Base-by-base conservation (phyloP, 2,797 vertebrate species). In the Todus mexicanus region DNA sequence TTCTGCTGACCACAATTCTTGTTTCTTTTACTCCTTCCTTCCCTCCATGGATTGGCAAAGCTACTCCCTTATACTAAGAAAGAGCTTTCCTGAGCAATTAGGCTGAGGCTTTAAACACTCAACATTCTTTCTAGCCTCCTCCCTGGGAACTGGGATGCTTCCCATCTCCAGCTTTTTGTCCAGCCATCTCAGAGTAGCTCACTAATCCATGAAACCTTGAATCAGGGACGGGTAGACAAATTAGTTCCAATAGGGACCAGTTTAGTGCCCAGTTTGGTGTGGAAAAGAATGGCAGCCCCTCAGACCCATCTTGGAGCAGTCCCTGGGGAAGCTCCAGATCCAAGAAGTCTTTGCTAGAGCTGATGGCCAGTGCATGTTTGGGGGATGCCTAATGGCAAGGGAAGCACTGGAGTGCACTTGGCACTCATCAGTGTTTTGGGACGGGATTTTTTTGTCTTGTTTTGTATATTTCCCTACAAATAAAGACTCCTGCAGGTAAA, bases 171-270 rank as follows among this genome's bases (percentile, higher is more conserved):
- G 25, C 9, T 25, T 56, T 76, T 31, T 57, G 5, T 9, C 26
- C n/a, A 56, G 5, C 15, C 4, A 2, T 56, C 75, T 70, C 51
- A 53, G 60, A 74, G 35, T 13, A n/a, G 12, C 10, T 68, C 7
- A 6, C 19, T 53, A 29, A 9, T 26, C 47, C 5, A 0, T 5
- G 4, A 6, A 33, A 26, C 16, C 27, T 73, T 74, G 61, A 53
- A 26, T 0, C 12, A 1, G 14, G 20, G 22, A 23, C 64, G 27
- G 29, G 22, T 42, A 25, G 27, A 50, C 23, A 2, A 29, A 53
- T 25, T 1, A 0, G 3, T 50, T 68, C 64, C 14, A 53, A 6
- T 0, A 22, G 18, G 48, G 10, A 72, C 7, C 10, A 16, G 13
- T 37, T 65, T 4, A 56, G 43, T 33, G 20, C 38, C 21, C 43